phyloP scores from a whole-genome alignment of 2,888 invertebrate genomes.

The Leptopilina syphax region DNA sequence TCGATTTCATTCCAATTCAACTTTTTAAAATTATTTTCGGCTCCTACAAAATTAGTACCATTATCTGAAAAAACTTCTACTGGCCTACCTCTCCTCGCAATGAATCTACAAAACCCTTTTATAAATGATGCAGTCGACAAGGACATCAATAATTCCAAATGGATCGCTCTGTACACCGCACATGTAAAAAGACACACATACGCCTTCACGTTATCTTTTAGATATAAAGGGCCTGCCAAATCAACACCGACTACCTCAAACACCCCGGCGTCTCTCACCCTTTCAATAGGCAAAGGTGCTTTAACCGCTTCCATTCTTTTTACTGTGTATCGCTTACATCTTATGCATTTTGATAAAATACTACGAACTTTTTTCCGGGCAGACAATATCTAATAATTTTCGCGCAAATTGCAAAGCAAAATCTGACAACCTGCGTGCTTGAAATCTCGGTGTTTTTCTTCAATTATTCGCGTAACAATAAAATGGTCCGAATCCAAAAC shows the following conservation, averaged over 20 bases:
- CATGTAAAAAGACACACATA: conserved; percentile 70
- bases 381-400: conserved; percentile 45
- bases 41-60: conserved; percentile 70
- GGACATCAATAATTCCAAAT: neutral
- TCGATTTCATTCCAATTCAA: conserved; percentile 55
- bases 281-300: conserved; percentile 32
- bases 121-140: conserved; percentile 60
- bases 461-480: conserved; percentile 51
- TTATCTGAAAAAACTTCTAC: conserved; percentile 70
- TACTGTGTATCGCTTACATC: conserved; percentile 39
- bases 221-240: conserved; percentile 66
- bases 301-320: neutral
- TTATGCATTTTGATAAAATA: conserved; percentile 40
- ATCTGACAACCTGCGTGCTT: conserved; percentile 48
- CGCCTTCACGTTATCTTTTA: conserved; percentile 54
- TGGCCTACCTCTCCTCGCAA: conserved; percentile 66
- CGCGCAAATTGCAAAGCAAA: conserved; percentile 40
- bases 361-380: conserved; percentile 22
- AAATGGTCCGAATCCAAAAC: conserved; percentile 54
- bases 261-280: conserved; percentile 41
- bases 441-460: conserved; percentile 34
- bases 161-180: conserved; percentile 58
- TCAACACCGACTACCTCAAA: conserved; percentile 65
- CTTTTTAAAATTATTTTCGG: conserved; percentile 55
- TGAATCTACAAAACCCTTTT: conserved; percentile 65